Evolutionary conservation across 2,888 invertebrate genomes (phyloP), one percentile per base, ranked within the genome.

Genomic region (Nipponacmea schrenckii): DNA sequence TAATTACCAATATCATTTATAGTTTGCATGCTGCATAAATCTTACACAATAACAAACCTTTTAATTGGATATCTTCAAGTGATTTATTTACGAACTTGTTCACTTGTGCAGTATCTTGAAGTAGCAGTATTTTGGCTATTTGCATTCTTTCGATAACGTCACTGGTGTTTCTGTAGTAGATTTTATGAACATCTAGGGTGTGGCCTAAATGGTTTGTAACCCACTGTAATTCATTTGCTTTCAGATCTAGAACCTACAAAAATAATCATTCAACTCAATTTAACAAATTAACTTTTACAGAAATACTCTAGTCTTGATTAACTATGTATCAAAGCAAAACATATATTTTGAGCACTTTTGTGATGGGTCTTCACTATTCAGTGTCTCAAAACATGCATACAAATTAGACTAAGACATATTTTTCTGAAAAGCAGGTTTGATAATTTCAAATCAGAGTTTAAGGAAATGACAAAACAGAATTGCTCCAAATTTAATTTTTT

Each of bases 151-250:
- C 48, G 14, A 48, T 17, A 48, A 48, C 48, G n/a, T 14, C 48
- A 17, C 15, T 17, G n/a, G 15, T 48, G 48, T 14, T 48, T 48
- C n/a, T 4, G n/a, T 48, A 4, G 48, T 48, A 14, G n/a, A 48
- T 48, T n/a, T 48, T 7, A n/a, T 48, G 48, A 48, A 48, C 48
- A 48, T 48, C 12, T 48, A 48, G 4, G 15, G 48, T 48, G 31
- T 64, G 64, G 8, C 64, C 64, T 31, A 64, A 39, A n/a, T 48
- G 48, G n/a, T 48, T 48, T 14, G 48, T 48, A 17, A 48, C 48
- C 48, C 48, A 48, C 14, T 48, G 14, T 17, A 48, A n/a, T 48
- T 48, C 15, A 5, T n/a, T 48, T 48, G 14, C 48, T 2, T 48
- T 48, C 14, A 48, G 48, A 48, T 48, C 48, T 2, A 48, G 48